Conservation (phyloP, 2,888 invertebrate genomes). For the Melolontha melolontha region DNA sequence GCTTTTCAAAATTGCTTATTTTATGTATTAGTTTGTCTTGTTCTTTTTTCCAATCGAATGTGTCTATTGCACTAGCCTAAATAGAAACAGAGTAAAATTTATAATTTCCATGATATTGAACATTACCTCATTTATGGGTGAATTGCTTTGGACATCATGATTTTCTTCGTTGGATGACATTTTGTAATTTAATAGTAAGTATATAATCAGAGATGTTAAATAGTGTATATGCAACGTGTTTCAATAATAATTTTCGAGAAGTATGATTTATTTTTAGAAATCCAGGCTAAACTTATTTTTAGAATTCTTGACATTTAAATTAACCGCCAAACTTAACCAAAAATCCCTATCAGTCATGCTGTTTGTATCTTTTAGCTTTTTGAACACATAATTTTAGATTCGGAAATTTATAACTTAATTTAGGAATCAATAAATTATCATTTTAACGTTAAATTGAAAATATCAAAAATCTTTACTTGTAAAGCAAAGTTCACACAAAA, state of each 20-base stretch:
- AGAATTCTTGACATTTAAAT: conserved; percentile 53
- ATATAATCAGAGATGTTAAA: conserved; percentile 15
- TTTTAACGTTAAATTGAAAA: too few species aligned
- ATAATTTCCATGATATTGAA: not conserved
- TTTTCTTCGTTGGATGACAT: conserved; percentile 37
- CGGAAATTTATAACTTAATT: too few species aligned
- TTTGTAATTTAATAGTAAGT: conserved; percentile 17
- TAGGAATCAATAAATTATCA: too few species aligned
- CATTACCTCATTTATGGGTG: conserved; percentile 24
- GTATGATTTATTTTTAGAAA: conserved; percentile 47
- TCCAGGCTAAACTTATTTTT: conserved; percentile 54
- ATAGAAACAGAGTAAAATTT: conserved; percentile 6
- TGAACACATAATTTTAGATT: conserved; percentile 10
- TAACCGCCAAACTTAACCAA: conserved; percentile 50
- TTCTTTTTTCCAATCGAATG: conserved; percentile 37
- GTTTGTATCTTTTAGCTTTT: not conserved
- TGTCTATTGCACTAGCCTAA: conserved; percentile 37
- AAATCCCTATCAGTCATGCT: conserved; percentile 1
- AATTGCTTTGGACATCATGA: conserved; percentile 12
- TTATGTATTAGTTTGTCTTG: conserved; percentile 40
- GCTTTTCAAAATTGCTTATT: conserved; percentile 49
- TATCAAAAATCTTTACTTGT: too few species aligned
- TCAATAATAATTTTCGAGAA: conserved; percentile 45
- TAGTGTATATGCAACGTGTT: conserved; percentile 36
- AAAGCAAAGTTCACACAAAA: not conserved